phyloP scores from a whole-genome alignment of 2,113 vertebrate genomes.

The Tenrec ecaudatus region DNA sequence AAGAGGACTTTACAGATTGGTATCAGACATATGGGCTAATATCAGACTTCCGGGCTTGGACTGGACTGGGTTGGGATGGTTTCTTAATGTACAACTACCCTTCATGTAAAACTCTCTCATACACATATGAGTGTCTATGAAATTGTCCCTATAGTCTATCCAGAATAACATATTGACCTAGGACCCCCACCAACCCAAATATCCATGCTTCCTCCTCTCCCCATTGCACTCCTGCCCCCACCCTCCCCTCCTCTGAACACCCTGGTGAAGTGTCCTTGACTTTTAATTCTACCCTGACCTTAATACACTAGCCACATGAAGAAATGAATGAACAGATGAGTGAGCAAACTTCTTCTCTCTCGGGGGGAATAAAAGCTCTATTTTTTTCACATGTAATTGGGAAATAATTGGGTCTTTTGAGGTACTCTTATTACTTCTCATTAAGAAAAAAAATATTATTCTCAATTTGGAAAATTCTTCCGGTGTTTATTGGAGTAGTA shows the following conservation, averaged over 20 bases:
- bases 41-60: too few species aligned
- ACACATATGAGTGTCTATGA: too few species aligned
- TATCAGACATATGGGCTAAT: too few species aligned
- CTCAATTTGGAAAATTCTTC: background rate
- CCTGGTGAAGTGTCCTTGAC: accelerated
- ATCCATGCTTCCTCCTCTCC: accelerated
- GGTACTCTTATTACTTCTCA: background rate
- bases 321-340: accelerated
- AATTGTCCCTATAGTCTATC: too few species aligned
- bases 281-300: too few species aligned
- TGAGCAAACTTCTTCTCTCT: too few species aligned
- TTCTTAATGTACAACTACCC: too few species aligned
- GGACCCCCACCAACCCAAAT: accelerated
- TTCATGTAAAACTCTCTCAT: too few species aligned
- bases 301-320: accelerated
- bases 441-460: background rate
- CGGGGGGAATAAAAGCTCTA: accelerated
- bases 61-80: too few species aligned
- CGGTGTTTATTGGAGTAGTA: background rate
- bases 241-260: accelerated
- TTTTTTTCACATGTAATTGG: background rate
- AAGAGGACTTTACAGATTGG: too few species aligned
- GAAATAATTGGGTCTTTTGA: background rate
- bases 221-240: accelerated
- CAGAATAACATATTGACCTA: background rate